These are phyloP conservation scores for Ramazzottius varieornatus DNA, from an alignment of 2,888 invertebrate species.

Conservation along the genomic window DNA sequence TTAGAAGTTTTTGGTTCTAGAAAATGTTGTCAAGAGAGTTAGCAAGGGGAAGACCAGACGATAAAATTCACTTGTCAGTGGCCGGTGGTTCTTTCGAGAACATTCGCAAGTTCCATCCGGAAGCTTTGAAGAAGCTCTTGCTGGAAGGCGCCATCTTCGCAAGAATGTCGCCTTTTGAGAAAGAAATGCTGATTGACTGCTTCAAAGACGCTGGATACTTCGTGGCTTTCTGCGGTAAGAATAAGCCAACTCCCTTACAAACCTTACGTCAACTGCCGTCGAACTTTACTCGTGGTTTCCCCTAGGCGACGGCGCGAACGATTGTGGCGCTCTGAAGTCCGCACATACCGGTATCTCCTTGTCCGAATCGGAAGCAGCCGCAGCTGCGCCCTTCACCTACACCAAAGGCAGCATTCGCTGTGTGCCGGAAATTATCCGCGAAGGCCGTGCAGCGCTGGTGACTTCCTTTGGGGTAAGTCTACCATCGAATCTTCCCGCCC, in stretches of 20 bases:
- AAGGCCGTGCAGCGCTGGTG: conserved; percentile 47
- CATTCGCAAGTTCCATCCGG: background rate
- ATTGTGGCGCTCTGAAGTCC: conserved; percentile 72
- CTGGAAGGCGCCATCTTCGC: conserved; percentile 57
- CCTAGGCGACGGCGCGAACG: conserved; percentile 73
- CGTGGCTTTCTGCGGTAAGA: conserved; percentile 76
- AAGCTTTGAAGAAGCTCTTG: conserved; percentile 11
- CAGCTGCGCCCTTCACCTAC: conserved; percentile 78
- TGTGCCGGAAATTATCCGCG: conserved; percentile 42
- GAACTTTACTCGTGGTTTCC: too few species aligned
- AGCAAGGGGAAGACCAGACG: background rate
- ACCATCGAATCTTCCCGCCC: background rate
- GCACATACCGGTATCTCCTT: conserved; percentile 76
- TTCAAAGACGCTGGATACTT: conserved; percentile 16
- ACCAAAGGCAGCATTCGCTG: conserved; percentile 57
- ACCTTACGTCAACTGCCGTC: too few species aligned
- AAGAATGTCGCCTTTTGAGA: conserved; percentile 46
- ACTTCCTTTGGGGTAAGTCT: conserved; percentile 45
- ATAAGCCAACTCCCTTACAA: too few species aligned
- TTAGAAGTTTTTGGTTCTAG: background rate
- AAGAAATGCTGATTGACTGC: background rate
- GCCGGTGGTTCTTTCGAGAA: background rate
- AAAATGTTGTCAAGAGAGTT: background rate
- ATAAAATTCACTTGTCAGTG: background rate
- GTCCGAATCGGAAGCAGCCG: conserved; percentile 70